A percentile compares a stretch with the other conserved stretches of the same genome.
Evolutionary conservation across 2,797 vertebrate genomes (phyloP).

Genomic region (Buphagus erythrorhynchus): DNA sequence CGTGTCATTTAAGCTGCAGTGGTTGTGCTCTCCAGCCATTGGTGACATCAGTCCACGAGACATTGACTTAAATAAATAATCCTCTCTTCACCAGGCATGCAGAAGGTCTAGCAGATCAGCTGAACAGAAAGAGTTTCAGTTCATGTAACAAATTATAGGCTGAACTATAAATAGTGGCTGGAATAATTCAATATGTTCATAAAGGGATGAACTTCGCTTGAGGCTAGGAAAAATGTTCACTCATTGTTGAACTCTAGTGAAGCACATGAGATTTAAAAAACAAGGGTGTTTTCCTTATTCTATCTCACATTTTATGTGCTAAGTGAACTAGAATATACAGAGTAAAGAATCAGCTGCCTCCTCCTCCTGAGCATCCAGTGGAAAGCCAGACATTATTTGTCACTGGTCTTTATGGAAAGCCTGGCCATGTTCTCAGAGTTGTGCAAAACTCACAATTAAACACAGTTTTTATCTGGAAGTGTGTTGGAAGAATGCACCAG

Average conservation of each 20-base stretch:
- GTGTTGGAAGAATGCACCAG: background rate
- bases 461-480: background rate
- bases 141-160: background rate
- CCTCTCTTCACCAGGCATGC: background rate
- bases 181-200: conserved; percentile 20
- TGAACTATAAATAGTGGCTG: conserved; percentile 18
- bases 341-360: background rate
- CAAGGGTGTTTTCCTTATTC: background rate
- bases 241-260: background rate
- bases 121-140: conserved; percentile 18
- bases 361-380: background rate
- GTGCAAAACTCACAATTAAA: background rate
- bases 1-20: background rate
- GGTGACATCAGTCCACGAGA: background rate
- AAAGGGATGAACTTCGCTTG: background rate
- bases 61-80: background rate
- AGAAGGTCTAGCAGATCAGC: background rate
- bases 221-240: conserved; percentile 27
- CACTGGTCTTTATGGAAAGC: background rate
- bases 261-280: background rate
- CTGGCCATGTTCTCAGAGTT: background rate
- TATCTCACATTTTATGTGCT: background rate
- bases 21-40: background rate
- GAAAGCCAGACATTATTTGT: background rate
- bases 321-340: background rate